Percentiles rank a stretch among this genome's conserved stretches.
These are phyloP conservation scores for Nudaria mundana DNA, from an alignment of 2,888 invertebrate genomes.

Conservation along the genomic window DNA sequence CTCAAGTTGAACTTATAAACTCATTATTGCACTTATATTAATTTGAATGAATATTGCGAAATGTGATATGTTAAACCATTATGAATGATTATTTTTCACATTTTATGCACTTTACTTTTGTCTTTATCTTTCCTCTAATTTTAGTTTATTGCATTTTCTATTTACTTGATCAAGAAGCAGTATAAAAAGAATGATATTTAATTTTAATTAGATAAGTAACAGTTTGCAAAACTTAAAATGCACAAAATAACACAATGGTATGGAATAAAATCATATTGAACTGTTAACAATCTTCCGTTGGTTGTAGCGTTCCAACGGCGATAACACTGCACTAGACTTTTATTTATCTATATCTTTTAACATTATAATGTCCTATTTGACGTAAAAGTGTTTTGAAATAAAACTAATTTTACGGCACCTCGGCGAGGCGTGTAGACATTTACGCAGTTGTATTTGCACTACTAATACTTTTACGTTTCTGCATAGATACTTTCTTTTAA, in stretches of 20 bases:
- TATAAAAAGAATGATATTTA: slow-evolving; percentile 64
- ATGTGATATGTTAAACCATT: slow-evolving; percentile 43
- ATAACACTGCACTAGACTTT: slow-evolving; percentile 73
- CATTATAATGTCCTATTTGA: slow-evolving; percentile 11
- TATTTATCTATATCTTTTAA: slow-evolving; percentile 35
- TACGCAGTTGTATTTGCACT: slow-evolving; percentile 28
- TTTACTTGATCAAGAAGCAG: slow-evolving; percentile 58
- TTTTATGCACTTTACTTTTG: slow-evolving; percentile 69
- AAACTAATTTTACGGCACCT: slow-evolving; percentile 52
- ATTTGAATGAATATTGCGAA: slow-evolving; percentile 55
- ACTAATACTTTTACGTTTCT: slow-evolving; percentile 26
- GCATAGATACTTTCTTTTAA: slow-evolving; percentile 20
- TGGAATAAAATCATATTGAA: slow-evolving; percentile 59
- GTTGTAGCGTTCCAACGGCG: slow-evolving; percentile 64
- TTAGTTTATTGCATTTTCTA: slow-evolving; percentile 63
- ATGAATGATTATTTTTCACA: slow-evolving; percentile 50
- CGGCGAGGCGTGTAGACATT: slow-evolving; percentile 28
- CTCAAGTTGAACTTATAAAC: slow-evolving; percentile 44
- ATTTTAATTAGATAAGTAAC: slow-evolving; percentile 51
- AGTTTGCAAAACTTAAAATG: slow-evolving; percentile 59
- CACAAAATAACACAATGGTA: slow-evolving; percentile 68
- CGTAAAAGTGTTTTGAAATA: slow-evolving; percentile 38
- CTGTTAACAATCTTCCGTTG: slow-evolving; percentile 59
- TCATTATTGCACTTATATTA: slow-evolving; percentile 53
- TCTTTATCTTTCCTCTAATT: slow-evolving; percentile 55